Conservation (phyloP, 2,888 invertebrate species). For the Aethes cnicana region DNA sequence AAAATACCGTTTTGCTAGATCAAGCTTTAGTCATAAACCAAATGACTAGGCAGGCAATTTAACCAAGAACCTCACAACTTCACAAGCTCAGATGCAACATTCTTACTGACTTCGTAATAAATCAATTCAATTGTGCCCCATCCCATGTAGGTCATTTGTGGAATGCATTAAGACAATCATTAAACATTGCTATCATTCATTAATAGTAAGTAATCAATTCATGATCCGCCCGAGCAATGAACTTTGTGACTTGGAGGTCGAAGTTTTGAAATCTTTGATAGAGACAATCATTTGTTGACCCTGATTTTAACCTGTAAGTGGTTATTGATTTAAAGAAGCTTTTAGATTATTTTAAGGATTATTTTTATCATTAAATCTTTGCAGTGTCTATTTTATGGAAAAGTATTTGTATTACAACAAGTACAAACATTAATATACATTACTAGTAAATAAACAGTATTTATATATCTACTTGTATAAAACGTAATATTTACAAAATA, state of each 20-base stretch:
- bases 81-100: conserved; percentile 1
- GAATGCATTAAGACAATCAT: conserved; percentile 21
- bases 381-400: no score
- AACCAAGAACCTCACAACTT: no score
- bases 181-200: conserved; percentile 18
- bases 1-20: background rate
- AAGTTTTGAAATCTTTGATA: conserved; percentile 15
- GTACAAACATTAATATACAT: no score
- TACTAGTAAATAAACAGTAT: no score
- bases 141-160: conserved; percentile 1
- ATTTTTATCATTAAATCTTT: no score
- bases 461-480: no score
- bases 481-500: no score
- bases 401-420: no score
- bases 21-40: background rate
- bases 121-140: background rate
- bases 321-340: no score
- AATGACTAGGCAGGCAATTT: conserved; percentile 1
- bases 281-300: conserved; percentile 1
- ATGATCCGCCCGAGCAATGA: conserved; percentile 56
- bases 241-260: conserved; percentile 37
- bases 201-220: conserved; percentile 62
- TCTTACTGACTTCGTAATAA: background rate
- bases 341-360: no score
- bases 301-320: background rate